phyloP scores from a whole-genome alignment of 2,113 vertebrate genomes.

The Rhegmatorhina hoffmannsi region DNA sequence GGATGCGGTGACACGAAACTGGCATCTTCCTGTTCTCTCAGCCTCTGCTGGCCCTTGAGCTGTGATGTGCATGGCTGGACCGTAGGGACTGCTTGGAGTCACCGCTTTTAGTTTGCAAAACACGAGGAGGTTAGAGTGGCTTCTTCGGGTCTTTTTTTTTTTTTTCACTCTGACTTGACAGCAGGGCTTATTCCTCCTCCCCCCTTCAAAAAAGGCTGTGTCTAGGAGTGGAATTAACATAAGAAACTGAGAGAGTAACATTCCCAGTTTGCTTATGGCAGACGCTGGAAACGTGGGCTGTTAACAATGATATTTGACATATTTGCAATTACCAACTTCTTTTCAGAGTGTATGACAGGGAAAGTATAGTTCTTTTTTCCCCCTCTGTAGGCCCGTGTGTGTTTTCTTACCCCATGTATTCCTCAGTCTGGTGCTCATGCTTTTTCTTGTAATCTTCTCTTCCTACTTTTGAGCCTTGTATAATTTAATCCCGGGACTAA shows the following conservation, averaged over 20 bases:
- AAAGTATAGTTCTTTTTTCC: not conserved
- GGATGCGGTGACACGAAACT: not conserved
- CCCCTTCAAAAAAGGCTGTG: too few species aligned
- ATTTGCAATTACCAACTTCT: not conserved
- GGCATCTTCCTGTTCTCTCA: not conserved
- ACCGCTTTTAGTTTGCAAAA: not conserved
- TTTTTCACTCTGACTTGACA: not conserved
- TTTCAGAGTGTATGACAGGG: not conserved
- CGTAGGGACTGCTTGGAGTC: not conserved
- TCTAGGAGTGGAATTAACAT: not conserved
- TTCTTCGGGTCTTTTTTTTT: not conserved
- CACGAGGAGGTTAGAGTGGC: not conserved
- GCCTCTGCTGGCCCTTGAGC: not conserved
- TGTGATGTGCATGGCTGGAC: not conserved
- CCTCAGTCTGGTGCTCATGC: not conserved
- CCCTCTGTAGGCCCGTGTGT: not conserved
- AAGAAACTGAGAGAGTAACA: not conserved
- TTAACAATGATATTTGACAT: not conserved
- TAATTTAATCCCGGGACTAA: not conserved
- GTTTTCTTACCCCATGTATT: not conserved
- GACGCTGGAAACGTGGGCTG: not conserved
- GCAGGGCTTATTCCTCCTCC: not conserved
- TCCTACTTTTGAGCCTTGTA: not conserved
- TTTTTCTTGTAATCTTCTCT: not conserved
- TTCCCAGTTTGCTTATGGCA: not conserved